Evolutionary conservation across 1,140 invertebrate species (phyloP).

Genomic region (Drosophila subpulchrella): DNA sequence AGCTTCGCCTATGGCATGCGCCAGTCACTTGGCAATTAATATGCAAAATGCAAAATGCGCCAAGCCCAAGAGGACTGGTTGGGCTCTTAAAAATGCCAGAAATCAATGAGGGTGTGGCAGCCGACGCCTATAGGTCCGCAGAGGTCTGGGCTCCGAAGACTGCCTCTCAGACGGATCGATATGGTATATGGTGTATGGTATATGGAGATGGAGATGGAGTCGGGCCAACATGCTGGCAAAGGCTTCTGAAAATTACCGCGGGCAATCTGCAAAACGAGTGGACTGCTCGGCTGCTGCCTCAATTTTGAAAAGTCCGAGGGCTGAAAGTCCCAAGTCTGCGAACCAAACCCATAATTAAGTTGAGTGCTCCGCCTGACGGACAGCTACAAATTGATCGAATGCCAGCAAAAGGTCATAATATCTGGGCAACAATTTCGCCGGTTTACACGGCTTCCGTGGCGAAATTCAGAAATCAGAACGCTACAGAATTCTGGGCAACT

Average conservation of each 20-base stretch:
- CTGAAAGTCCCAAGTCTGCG: slow-evolving; percentile 16
- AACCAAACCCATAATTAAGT: slow-evolving; percentile 79
- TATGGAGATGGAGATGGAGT: slow-evolving; percentile 45
- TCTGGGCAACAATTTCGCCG: slow-evolving; percentile 51
- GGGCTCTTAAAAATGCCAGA: slow-evolving; percentile 64
- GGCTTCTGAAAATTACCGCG: slow-evolving; percentile 80
- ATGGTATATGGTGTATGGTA: slow-evolving; percentile 7
- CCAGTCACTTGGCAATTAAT: slow-evolving; percentile 73
- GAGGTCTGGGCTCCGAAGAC: too few species aligned
- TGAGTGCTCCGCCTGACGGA: slow-evolving; percentile 68
- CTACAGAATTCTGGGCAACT: slow-evolving; percentile 12
- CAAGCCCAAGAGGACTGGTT: slow-evolving; percentile 43
- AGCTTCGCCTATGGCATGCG: slow-evolving; percentile 76
- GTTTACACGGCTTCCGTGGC: slow-evolving; percentile 75
- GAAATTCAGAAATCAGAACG: not conserved
- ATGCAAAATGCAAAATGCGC: slow-evolving; percentile 78
- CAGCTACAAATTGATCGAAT: slow-evolving; percentile 80
- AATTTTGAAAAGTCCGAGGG: slow-evolving; percentile 52
- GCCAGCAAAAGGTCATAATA: slow-evolving; percentile 70
- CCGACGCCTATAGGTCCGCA: slow-evolving; percentile 62
- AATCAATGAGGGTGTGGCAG: slow-evolving; percentile 78
- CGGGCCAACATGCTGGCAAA: slow-evolving; percentile 64
- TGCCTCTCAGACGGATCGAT: slow-evolving; percentile 5
- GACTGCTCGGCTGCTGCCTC: slow-evolving; percentile 21
- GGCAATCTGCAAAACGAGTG: slow-evolving; percentile 71